Evolutionary conservation across 2,113 vertebrate species (phyloP), one percentile per base, ranked within the genome.

Genomic region (Crotalus horridus): DNA sequence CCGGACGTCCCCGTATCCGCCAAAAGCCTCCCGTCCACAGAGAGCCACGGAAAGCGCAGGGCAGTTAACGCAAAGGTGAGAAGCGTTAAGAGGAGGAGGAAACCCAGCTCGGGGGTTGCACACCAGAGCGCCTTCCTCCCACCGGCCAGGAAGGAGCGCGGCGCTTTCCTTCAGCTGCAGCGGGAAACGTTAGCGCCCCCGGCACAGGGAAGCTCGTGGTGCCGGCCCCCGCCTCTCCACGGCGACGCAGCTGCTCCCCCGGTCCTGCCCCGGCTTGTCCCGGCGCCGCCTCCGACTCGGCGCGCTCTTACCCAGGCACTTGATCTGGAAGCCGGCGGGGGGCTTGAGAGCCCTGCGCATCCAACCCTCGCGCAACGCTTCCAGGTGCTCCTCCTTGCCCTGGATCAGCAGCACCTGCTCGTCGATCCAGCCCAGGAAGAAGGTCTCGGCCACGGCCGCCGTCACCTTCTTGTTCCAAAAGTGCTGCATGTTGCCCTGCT

Each of bases 401-500:
- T 99, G 99, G 96, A 99, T 98, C 95, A 99, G 97, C 95, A 99
- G 97, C 97, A 99, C 99, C 96, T 99, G 99, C 97, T 99, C 99
- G 97, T 99, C 99, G 96, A 99, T 98, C 99, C 99, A 99, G 94
- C 99, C 99, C 96, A 99, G 97, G 96, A 99, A 99, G 96, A 99
- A 99, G 64, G 98, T 99, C 97, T 99, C 99, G 5, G 98, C 98
- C 95, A 99, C 98, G 6, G 99, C 99, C 91, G 99, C 98, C 4
- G 98, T 98, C 95, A 99, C 98, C 90, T 98, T 97, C 96, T 98
- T 98, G 97, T 99, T 99, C 99, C 99, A 99, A 94, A 99, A 98
- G 93, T 99, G 98, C 95, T 98, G 98, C 96, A 98, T 98, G 96
- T 99, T 99, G 96, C 99, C 98, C 15, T 98, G 98, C 96, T 99